Evolutionary conservation across 2,113 vertebrate species (phyloP).

Genomic region (Phyllostomus hastatus): DNA sequence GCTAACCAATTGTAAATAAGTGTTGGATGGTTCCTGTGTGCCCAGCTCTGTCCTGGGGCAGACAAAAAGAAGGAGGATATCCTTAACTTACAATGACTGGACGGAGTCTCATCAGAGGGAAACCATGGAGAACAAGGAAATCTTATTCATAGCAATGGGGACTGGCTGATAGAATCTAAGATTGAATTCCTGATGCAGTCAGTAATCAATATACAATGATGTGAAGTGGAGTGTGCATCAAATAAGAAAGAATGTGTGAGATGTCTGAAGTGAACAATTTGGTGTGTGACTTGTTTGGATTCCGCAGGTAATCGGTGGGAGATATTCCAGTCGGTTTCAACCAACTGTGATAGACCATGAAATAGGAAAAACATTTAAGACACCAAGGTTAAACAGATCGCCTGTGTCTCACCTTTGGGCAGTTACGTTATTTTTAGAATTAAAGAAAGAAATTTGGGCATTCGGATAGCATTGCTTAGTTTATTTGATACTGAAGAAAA

Average conservation of each 20-base stretch:
- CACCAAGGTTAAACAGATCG: conserved; percentile 42
- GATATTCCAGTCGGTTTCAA: conserved; percentile 48
- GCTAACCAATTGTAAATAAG: neutral
- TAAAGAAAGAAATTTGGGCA: neutral
- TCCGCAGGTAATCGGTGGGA: conserved; percentile 46
- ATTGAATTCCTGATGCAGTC: conserved; percentile 45
- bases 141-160: neutral
- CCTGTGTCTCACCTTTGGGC: neutral
- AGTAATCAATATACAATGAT: conserved; percentile 48
- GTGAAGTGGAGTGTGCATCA: conserved; percentile 49
- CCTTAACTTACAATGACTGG: neutral
- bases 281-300: conserved; percentile 50
- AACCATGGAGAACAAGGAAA: conserved; percentile 4
- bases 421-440: conserved; percentile 15
- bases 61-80: neutral
- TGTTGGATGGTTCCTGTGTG: neutral
- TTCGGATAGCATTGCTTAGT: neutral
- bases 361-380: conserved; percentile 55
- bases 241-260: conserved; percentile 56
- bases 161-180: conserved; percentile 20
- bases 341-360: conserved; percentile 39
- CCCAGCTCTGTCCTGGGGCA: neutral
- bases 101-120: conserved; percentile 3
- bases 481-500: neutral
- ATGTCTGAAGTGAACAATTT: conserved; percentile 46